Evolutionary conservation across 2,888 invertebrate genomes (phyloP).

Genomic region (Cryptocephalus primarius): DNA sequence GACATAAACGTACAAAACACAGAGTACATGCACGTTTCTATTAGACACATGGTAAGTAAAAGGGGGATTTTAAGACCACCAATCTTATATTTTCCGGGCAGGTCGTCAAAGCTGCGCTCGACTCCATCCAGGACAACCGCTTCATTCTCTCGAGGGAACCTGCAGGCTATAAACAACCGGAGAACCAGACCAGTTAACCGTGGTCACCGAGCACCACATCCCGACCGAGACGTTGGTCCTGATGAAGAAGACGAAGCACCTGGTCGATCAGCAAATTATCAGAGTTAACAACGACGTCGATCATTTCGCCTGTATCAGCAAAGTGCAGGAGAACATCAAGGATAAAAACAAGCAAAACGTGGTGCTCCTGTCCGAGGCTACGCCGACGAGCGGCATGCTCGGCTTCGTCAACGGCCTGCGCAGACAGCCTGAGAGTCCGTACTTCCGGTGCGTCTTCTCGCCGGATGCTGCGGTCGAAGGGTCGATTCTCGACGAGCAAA

Average conservation of each 20-base stretch:
- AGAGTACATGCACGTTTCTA: no score
- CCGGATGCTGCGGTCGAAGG: conserved; percentile 40
- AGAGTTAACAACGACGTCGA: conserved; percentile 31
- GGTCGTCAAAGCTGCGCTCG: conserved; percentile 11
- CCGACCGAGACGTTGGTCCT: conserved; percentile 44
- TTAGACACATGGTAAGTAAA: no score
- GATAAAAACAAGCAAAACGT: conserved; percentile 39
- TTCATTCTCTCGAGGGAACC: conserved; percentile 52
- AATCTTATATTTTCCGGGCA: no score
- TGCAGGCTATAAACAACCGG: conserved; percentile 33
- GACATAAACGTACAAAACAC: no score
- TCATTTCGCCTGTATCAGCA: conserved; percentile 40
- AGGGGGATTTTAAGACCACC: no score
- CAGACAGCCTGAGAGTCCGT: conserved; percentile 44
- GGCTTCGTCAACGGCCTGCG: conserved; percentile 65
- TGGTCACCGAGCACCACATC: conserved; percentile 36
- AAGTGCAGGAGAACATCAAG: conserved; percentile 30
- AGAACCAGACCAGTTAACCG: neutral
- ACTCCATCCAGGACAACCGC: conserved; percentile 40
- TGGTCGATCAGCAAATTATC: conserved; percentile 32
- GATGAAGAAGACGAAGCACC: conserved; percentile 35
- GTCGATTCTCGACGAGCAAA: conserved; percentile 50
- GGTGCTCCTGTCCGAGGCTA: conserved; percentile 52
- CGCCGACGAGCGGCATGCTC: conserved; percentile 62
- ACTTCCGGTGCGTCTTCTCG: conserved; percentile 41